Evolutionary conservation across 2,888 invertebrate genomes (phyloP), one percentile per base, ranked within the genome.

Genomic region (Carterocephalus palaemon): DNA sequence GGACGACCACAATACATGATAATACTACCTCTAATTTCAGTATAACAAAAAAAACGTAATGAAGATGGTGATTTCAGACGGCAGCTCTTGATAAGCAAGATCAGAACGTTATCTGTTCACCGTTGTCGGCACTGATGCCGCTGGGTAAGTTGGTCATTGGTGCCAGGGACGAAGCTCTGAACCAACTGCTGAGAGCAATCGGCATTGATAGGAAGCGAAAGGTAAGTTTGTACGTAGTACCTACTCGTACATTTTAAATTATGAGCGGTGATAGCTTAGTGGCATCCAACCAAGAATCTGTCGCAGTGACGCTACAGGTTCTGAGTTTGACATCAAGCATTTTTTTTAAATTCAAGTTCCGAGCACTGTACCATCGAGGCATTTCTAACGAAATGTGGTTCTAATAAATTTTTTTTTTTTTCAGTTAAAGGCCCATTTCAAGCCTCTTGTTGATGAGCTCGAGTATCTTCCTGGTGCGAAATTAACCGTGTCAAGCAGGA

Each of bases 401-500:
- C 12, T 19, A 2, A 5, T 7, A 9, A 34, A 10, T 29, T 9
- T 13, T 9, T 32, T 9, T 6, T 5, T 26, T 2, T 24, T 37
- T 32, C 5, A 39, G 46, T 22, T 46, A 7, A 33, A 39, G 13
- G 5, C 23, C 2, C 29, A 33, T 22, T 62, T 67, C 8, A 46
- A 26, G 13, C 24, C 48, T 0, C 29, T 67, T 1, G 49, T 71
- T 1, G 15, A 19, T 0, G 40, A 52, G 1, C 42, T 77, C 23
- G 45, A 54, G 15, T 47, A 57, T 9, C 28, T 74, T 2, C 55
- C 57, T 4, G 81, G 88, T 10, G 90, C 90, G 1, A 81, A 80
- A 0, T 59, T 92, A 6, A 83, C 84, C 17, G 70, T 93, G 19
- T 92, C 92, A 0, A 94, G 92, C 60, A 90, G 90, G 53, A 61